These are phyloP conservation scores for Grallaria varia DNA, from an alignment of 2,113 vertebrate species.

Conservation along the genomic window DNA sequence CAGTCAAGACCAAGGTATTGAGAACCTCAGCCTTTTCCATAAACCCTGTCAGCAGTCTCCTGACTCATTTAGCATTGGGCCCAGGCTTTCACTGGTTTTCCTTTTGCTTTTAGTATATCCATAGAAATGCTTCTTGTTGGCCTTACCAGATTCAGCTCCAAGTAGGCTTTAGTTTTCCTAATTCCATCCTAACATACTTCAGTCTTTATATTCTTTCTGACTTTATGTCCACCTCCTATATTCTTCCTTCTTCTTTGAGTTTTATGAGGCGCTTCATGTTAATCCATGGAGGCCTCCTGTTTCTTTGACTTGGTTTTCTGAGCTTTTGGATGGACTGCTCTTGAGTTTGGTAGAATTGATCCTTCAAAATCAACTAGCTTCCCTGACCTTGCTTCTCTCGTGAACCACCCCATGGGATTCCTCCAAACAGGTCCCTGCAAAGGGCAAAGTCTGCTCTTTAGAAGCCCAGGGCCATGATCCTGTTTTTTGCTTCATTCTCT, in stretches of 20 bases:
- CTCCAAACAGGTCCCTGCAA: neutral
- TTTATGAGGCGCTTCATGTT: neutral
- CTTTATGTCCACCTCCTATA: fast-evolving
- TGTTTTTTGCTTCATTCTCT: neutral
- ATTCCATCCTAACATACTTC: neutral
- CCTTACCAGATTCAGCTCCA: neutral
- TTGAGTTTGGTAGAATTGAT: neutral
- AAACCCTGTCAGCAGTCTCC: neutral
- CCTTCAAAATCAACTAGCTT: neutral
- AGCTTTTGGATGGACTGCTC: neutral
- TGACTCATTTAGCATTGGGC: neutral
- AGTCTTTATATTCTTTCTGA: neutral
- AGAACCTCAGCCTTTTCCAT: neutral
- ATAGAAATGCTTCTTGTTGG: neutral
- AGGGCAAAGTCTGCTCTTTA: neutral
- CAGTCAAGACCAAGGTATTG: neutral
- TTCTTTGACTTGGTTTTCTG: neutral
- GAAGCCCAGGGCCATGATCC: neutral
- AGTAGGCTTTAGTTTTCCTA: neutral
- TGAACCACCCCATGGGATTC: neutral
- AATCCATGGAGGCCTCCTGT: neutral
- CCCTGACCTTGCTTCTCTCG: neutral
- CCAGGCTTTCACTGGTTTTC: neutral
- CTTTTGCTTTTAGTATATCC: neutral
- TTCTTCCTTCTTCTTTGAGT: neutral